Conservation (phyloP, 2,888 invertebrate species). For the Caenorhabditis sp. region DNA sequence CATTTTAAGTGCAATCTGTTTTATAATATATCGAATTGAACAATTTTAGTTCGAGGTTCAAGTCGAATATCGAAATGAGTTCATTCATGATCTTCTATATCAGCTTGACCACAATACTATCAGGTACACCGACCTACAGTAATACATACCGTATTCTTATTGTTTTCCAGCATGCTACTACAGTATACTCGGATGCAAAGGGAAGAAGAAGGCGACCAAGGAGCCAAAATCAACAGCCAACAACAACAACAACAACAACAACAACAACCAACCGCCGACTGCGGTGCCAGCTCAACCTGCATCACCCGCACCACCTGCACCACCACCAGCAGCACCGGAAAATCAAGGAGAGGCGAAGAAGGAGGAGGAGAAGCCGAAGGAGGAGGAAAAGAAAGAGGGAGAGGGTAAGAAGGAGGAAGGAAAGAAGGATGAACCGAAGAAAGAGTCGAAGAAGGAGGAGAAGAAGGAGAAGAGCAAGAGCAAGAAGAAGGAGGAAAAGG, state of each 20-base stretch:
- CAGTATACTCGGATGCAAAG: background rate
- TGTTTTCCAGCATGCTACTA: too few relatives aligned
- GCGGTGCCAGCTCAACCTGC: slow-evolving; percentile 5
- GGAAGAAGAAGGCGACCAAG: background rate
- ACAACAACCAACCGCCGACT: too few relatives aligned
- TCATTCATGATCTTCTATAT: background rate
- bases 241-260: too few relatives aligned
- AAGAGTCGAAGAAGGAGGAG: slow-evolving; percentile 12
- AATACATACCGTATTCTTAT: too few relatives aligned
- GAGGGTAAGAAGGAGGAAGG: slow-evolving; percentile 9
- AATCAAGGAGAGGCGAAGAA: background rate
- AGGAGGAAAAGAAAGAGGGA: slow-evolving; percentile 12
- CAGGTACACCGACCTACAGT: background rate
- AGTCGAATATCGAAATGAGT: background rate
- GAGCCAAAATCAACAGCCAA: background rate
- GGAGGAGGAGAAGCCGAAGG: slow-evolving; percentile 8
- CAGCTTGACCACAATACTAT: background rate
- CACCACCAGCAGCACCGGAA: background rate
- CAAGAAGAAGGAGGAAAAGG: slow-evolving; percentile 11
- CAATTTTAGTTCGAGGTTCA: background rate
- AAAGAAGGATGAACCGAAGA: background rate
- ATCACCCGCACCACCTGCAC: background rate
- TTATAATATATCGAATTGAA: too few relatives aligned
- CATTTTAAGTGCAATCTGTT: too few relatives aligned
- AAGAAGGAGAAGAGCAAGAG: slow-evolving; percentile 3